A percentile compares a stretch with the other conserved stretches of the same genome.
These are phyloP conservation scores for Dasysyrphus tricinctus DNA, from an alignment of 2,888 invertebrate genomes.

Conservation along the genomic window DNA sequence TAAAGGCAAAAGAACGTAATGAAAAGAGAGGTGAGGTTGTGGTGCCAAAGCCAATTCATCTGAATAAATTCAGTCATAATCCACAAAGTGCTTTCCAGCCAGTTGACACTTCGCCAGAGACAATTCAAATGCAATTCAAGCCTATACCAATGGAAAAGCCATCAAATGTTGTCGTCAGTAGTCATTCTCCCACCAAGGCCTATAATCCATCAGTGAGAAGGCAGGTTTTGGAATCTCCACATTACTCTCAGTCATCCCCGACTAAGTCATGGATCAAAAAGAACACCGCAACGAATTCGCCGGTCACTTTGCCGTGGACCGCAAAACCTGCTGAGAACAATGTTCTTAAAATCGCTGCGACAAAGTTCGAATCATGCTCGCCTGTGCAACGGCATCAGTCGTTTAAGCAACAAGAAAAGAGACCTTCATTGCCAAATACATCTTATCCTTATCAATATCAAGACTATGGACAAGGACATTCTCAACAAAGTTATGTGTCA, in stretches of 20 bases:
- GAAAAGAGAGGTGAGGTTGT: constrained; percentile 76
- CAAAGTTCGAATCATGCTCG: constrained; percentile 85
- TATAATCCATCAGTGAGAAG: constrained; percentile 54
- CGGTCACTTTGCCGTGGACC: constrained; percentile 84
- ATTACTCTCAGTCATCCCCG: constrained; percentile 77
- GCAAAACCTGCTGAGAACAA: constrained; percentile 84
- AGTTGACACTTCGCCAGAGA: constrained; percentile 79
- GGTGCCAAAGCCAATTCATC: constrained; percentile 84
- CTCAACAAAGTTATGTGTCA: constrained; percentile 55
- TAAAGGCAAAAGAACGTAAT: constrained; percentile 82
- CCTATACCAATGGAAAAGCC: constrained; percentile 77
- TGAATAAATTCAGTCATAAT: constrained; percentile 91
- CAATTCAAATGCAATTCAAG: constrained; percentile 78
- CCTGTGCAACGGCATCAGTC: constrained; percentile 81
- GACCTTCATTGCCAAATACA: constrained; percentile 82
- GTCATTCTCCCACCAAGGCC: constrained; percentile 76
- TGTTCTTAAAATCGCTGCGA: constrained; percentile 84
- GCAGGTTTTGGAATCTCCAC: constrained; percentile 65
- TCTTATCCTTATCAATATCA: constrained; percentile 78
- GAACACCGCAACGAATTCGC: constrained; percentile 80
- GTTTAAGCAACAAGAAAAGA: constrained; percentile 79
- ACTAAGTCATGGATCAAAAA: constrained; percentile 75
- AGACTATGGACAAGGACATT: constrained; percentile 41
- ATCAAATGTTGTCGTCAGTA: constrained; percentile 58
- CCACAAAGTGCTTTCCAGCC: constrained; percentile 90